Evolutionary conservation across 2,113 vertebrate species (phyloP), one percentile per base, ranked within the genome.

Genomic region (Micronycteris hirsuta): DNA sequence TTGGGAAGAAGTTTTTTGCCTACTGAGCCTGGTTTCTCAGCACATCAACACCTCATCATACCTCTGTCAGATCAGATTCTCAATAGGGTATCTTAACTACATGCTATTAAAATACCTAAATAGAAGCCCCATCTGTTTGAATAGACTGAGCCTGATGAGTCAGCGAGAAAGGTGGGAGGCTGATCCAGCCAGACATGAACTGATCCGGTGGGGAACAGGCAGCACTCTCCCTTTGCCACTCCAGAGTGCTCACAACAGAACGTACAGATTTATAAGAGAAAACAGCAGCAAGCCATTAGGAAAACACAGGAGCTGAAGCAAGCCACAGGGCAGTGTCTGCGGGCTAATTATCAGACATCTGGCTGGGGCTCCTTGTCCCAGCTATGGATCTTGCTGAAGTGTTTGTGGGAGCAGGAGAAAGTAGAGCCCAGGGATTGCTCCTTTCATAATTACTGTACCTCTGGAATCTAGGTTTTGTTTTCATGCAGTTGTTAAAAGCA

Each of bases 51-150:
- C 92, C 96, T 96, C 87, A 88, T 96, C 95, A 97, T 96, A 95
- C 88, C 82, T 93, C 92, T 97, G 95, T 97, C 95, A 98, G 94
- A 96, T 97, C 82, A 90, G 90, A 81, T 89, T 97, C 98, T 96
- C 97, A 98, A 96, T 81, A 97, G 97, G 96, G 86, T 92, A 95
- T 98, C 96, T 96, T 98, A 97, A 96, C 96, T 98, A 96, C 78
- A 97, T 97, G 97, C 96, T 92, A 97, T 98, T 98, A 94, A 98
- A 98, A 97, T 98, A 97, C 58, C 82, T 98, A 98, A 98, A 98
- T 98, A 97, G 98, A 98, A 98, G 97, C 97, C 97, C 97, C 98
- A 98, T 98, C 97, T 98, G 97, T 98, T 97, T 98, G 97, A 98
- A 97, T 70, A 84, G 97, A 93, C 86, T 28, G 89, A 98, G 97